Conservation (phyloP, 2,888 invertebrate species). For the Penaeus monodon region DNA sequence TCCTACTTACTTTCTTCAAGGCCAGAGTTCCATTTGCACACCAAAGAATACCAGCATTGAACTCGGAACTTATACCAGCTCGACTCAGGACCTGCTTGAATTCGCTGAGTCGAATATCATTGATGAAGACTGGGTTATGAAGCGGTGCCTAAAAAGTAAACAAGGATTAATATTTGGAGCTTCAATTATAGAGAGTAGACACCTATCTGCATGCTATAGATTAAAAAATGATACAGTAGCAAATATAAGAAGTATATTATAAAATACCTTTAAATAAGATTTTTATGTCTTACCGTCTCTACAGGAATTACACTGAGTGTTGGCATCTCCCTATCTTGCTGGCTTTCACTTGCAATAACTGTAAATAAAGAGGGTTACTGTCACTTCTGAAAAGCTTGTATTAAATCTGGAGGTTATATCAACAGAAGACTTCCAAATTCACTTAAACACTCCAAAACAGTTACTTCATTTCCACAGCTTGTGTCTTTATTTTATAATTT, state of each 20-base stretch:
- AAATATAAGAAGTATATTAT: no score
- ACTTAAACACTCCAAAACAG: no score
- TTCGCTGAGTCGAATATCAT: slow-evolving; percentile 92
- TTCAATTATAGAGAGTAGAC: no score
- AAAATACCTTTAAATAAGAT: no score
- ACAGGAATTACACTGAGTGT: slow-evolving; percentile 24
- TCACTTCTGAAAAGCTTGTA: background rate
- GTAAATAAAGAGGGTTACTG: background rate
- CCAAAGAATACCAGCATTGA: slow-evolving; percentile 91
- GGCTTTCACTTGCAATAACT: slow-evolving; percentile 52
- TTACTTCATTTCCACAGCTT: no score
- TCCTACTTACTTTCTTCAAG: slow-evolving; percentile 74
- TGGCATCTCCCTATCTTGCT: slow-evolving; percentile 44
- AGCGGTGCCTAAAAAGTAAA: slow-evolving; percentile 73
- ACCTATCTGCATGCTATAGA: no score
- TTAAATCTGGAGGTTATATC: no score
- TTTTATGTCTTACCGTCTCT: slow-evolving; percentile 37
- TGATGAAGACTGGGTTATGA: slow-evolving; percentile 90
- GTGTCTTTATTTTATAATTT: no score
- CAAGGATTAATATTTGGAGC: background rate
- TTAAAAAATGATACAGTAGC: no score
- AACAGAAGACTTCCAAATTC: no score
- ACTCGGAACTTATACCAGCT: slow-evolving; percentile 85
- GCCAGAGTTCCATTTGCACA: slow-evolving; percentile 93
- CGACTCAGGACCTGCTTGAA: slow-evolving; percentile 85